These are phyloP conservation scores for Scaptomyza graminum DNA, from an alignment of 1,140 invertebrate species.

Conservation along the genomic window DNA sequence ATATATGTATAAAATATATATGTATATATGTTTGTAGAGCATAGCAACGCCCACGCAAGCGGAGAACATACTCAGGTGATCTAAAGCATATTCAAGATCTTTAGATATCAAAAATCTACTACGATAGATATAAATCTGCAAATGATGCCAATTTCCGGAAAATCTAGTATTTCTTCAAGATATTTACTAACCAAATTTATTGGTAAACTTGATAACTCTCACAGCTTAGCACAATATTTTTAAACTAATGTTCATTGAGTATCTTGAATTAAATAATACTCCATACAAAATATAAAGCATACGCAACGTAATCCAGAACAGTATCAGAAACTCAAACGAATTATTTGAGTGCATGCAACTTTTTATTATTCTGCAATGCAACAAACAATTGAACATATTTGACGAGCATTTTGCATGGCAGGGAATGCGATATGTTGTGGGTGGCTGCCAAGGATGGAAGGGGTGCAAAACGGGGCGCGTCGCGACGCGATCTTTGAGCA, in stretches of 20 bases:
- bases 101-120: neutral
- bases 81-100: neutral
- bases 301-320: constrained; percentile 1
- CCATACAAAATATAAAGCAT: constrained; percentile 25
- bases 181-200: neutral
- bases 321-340: neutral
- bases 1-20: constrained; percentile 13
- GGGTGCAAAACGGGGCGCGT: neutral
- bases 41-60: constrained; percentile 16
- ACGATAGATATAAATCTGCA: neutral
- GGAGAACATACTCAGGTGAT: constrained; percentile 17
- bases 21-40: constrained; percentile 4
- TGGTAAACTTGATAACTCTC: too few relatives aligned
- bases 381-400: constrained; percentile 8
- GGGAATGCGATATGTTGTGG: constrained; percentile 25
- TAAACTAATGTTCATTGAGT: neutral
- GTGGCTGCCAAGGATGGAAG: neutral
- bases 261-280: neutral
- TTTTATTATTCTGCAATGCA: constrained; percentile 7
- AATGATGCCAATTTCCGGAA: neutral
- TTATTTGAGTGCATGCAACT: constrained; percentile 3
- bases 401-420: constrained; percentile 5
- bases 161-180: neutral
- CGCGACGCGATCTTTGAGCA: constrained; percentile 18
- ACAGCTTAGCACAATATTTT: too few relatives aligned